Base-by-base conservation (phyloP, 2,113 vertebrate genomes). In the Gymnorhina tibicen region DNA sequence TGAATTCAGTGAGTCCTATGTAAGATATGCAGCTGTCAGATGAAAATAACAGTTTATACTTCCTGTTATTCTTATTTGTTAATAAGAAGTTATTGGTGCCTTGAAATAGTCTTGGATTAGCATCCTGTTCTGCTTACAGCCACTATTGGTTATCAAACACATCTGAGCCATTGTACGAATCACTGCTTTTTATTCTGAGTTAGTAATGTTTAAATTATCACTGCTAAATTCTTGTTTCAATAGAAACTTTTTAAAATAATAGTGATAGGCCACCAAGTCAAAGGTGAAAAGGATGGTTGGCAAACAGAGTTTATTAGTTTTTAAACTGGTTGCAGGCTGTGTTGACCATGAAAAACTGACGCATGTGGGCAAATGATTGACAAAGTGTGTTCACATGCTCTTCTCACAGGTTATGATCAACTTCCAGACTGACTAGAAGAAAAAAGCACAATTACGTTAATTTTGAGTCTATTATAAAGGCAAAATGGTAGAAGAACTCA, bases 291-390 rank as follows among this genome's bases (percentile, higher is more conserved):
- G 12, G 12, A 11, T 41, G 30, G 13, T 21, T 59, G 27, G 24
- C 37, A 73, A 72, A 28, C 27, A 32, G 27, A 20, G 23, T 75
- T 68, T 53, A 53, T n/a, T 12, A 22, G 17, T 41, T 76, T 62
- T 62, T 62, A 27, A 41, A 55, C 14, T 69, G 18, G 3, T 37
- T 79, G 21, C 19, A 63, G 30, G 5, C 7, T 56, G 13, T 68
- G 21, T 39, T n/a, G 20, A 68, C 5, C 4, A 53, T 35, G 27
- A 84, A 37, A 27, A 56, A 19, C 14, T 32, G 62, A 49, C 58
- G 30, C 0, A 1, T 1, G 1, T 22, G n/a, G 41, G 32, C 27
- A 64, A 18, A 5, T 52, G 17, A 30, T n/a, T 0, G 1, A 11
- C 6, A 52, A 12, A 30, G 7, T 27, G 2, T 44, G 33, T n/a